Evolutionary conservation across 2,888 invertebrate species (phyloP), one percentile per base, ranked within the genome.

Genomic region (Fabriciana adippe): DNA sequence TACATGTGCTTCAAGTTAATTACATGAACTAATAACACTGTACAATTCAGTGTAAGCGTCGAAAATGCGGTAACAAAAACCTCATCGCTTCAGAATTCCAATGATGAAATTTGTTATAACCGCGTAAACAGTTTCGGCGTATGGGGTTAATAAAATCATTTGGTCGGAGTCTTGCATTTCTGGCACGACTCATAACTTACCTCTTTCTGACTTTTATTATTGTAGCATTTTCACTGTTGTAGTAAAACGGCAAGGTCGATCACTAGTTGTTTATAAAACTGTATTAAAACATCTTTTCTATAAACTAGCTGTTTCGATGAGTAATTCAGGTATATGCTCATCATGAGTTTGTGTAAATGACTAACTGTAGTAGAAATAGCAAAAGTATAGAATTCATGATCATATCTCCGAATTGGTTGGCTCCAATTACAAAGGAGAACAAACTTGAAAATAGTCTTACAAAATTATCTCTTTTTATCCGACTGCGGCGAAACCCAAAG

Each of bases 61-160:
- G 11, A 41, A 41, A 41, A 41, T 41, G 35, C 35, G 11, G 35
- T 41, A 41, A 41, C 35, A 63, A 47, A 18, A 64, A 64, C 45
- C 63, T 64, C 57, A 45, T 51, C 60, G 64, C 53, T 67, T 53
- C 65, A 59, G 59, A 74, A 76, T 73, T 73, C 67, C 74, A 64
- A 57, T 72, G 72, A 71, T 71, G 73, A 74, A 76, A 72, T 72
- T 68, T 70, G 72, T 68, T 73, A 73, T 69, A 72, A 73, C 68
- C 70, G 65, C 62, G 74, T 87, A 89, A 89, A 89, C 85, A 88
- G 70, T 74, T 69, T 75, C 79, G 77, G 82, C 82, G 79, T 78
- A 75, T 79, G 80, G 84, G 85, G 87, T 87, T 86, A 88, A 89
- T 88, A 88, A 90, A 90, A 89, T 89, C 85, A 88, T 89, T 88